Conservation (phyloP, 2,797 vertebrate species). For the Pipistrellus pygmaeus region DNA sequence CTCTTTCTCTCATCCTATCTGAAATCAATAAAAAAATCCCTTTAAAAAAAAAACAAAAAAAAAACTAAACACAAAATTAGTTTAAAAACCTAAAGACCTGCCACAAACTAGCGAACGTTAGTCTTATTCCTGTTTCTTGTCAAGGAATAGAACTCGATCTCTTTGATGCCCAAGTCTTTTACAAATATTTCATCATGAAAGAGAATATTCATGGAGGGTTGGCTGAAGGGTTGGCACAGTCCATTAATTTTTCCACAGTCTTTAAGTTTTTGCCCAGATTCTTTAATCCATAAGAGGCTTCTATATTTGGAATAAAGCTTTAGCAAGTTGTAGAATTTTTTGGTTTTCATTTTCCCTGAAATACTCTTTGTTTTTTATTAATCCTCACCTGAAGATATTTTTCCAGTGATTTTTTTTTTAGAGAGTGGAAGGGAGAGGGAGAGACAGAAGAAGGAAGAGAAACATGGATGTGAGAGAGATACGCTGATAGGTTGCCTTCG, state of each 20-base stretch:
- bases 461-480: too few relatives aligned
- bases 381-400: too few relatives aligned
- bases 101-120: background rate
- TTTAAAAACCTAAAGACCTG: slow-evolving; percentile 38
- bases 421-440: too few relatives aligned
- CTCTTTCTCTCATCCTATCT: too few relatives aligned
- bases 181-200: slow-evolving; percentile 47
- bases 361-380: background rate
- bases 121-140: slow-evolving; percentile 25
- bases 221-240: background rate
- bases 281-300: slow-evolving; percentile 1
- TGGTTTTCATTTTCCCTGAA: slow-evolving; percentile 8
- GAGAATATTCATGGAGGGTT: slow-evolving; percentile 21
- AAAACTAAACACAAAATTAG: slow-evolving; percentile 27
- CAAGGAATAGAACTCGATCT: slow-evolving; percentile 32
- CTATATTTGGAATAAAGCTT: background rate
- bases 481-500: too few relatives aligned
- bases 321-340: background rate
- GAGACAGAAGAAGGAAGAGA: too few relatives aligned
- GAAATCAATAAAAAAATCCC: too few relatives aligned
- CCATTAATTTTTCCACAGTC: slow-evolving; percentile 48
- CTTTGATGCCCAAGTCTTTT: slow-evolving; percentile 2
- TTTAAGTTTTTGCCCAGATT: slow-evolving; percentile 40
- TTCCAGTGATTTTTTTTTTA: too few relatives aligned
- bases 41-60: background rate